Conservation (phyloP, 2,888 invertebrate species). For the Cistogaster globosa region DNA sequence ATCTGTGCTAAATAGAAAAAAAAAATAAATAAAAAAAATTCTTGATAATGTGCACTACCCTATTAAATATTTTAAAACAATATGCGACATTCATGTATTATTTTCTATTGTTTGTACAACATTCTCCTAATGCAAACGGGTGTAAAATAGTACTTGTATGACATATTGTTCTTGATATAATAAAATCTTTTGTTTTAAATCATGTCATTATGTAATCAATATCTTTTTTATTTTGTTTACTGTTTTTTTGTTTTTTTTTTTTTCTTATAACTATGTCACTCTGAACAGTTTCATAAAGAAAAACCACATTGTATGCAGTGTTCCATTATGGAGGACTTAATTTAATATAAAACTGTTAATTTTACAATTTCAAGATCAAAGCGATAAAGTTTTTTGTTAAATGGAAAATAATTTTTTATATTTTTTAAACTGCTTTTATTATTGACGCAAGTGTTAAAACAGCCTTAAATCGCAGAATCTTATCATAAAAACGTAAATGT, state of each 20-base stretch:
- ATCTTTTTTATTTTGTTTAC: conserved; percentile 50
- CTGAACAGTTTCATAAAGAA: not conserved
- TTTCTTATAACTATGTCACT: conserved; percentile 47
- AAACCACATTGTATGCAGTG: not conserved
- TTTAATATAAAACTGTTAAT: too few relatives aligned
- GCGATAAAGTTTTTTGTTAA: too few relatives aligned
- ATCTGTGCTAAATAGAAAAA: too few relatives aligned
- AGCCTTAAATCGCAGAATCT: too few relatives aligned
- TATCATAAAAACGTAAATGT: too few relatives aligned
- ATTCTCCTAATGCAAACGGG: not conserved
- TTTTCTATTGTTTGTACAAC: conserved; percentile 39
- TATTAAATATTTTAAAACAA: conserved; percentile 30
- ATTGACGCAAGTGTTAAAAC: too few relatives aligned
- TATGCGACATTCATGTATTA: conserved; percentile 46
- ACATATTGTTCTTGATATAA: conserved; percentile 59
- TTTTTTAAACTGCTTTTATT: too few relatives aligned
- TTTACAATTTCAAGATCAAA: too few relatives aligned
- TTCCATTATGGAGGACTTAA: too few relatives aligned
- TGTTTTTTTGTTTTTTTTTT: not conserved
- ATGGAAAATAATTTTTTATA: too few relatives aligned
- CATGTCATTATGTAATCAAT: conserved; percentile 64
- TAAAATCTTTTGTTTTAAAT: conserved; percentile 57
- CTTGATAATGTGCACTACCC: not conserved
- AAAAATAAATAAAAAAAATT: not conserved
- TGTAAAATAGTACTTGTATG: conserved; percentile 9